Base-by-base conservation (phyloP, 2,888 invertebrate species). In the Oscheius onirici region DNA sequence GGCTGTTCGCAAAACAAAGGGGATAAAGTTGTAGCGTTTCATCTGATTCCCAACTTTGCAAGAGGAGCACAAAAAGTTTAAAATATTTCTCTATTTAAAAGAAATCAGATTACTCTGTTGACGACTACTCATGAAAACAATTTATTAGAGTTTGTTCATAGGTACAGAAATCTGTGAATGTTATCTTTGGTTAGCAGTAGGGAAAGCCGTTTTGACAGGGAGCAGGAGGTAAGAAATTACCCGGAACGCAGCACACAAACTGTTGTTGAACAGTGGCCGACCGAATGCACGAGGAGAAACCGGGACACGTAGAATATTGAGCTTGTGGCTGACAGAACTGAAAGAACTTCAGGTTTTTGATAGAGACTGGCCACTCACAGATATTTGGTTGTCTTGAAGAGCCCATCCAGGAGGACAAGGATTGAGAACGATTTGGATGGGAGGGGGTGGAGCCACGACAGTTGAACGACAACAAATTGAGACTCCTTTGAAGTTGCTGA, bases 371-470 rank as follows among this genome's bases (percentile, higher is more conserved):
- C n/a, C 10, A 41, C 52, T 52, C 41, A 70, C 70, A 28, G 54
- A 52, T 28, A 63, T 20, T 20, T 15, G 20, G 26, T 70, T 70
- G 46, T 70, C 46, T 11, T 61, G 70, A n/a, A 52, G 54, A 51
- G n/a, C 26, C 70, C 70, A 70, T 52, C 70, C 70, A 17, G 61
- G 43, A 11, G 70, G 70, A 22, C 70, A 70, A n/a, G 61, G 61
- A 20, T 66, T 66, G 8, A 34, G 11, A 13, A 55, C 40, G 63
- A 28, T 34, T 1, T 34, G 34, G 34, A 34, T 34, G 3, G 34
- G 5, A 34, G 34, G 66, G 11, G 52, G 52, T 8, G 52, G 66
- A 66, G 52, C 20, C 6, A 52, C 17, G 8, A 70, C 34, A 2
- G 61, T 44, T 13, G 70, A 70, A 40, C 54, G 51, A 52, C 70